Evolutionary conservation across 1,140 invertebrate genomes (phyloP).

Genomic region (Elymnias hypermnestra): DNA sequence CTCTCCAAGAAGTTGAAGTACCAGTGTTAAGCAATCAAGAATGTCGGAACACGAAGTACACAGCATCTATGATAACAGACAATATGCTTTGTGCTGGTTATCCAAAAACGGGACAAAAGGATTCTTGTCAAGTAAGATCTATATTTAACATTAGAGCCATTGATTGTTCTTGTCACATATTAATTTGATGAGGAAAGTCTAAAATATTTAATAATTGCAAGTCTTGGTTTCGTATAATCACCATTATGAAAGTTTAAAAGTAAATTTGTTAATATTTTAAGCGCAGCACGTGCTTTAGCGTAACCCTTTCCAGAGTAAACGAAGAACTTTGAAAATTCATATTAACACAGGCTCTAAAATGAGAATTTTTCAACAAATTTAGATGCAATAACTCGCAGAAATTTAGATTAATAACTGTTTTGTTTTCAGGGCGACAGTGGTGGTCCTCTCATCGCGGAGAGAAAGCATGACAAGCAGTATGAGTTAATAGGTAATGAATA

Average conservation of each 20-base stretch:
- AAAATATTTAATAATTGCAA: too few relatives aligned
- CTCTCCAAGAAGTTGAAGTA: constrained; percentile 88
- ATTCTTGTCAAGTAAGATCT: constrained; percentile 87
- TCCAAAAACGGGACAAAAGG: constrained; percentile 83
- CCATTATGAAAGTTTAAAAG: too few relatives aligned
- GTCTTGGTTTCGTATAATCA: too few relatives aligned
- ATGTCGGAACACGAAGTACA: constrained; percentile 88
- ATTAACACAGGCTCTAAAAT: too few relatives aligned
- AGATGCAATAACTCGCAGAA: too few relatives aligned
- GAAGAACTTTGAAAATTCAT: too few relatives aligned
- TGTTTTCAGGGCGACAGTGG: constrained; percentile 90
- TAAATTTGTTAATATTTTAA: too few relatives aligned
- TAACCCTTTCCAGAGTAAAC: too few relatives aligned
- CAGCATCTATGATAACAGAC: constrained; percentile 86
- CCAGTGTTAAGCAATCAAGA: constrained; percentile 87
- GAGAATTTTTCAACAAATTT: too few relatives aligned
- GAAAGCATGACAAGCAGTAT: constrained; percentile 82
- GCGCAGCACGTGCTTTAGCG: too few relatives aligned
- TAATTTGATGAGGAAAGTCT: too few relatives aligned
- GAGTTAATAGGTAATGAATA: constrained; percentile 83
- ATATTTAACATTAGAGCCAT: not conserved
- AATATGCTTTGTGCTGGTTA: constrained; percentile 93
- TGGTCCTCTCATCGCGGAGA: constrained; percentile 87
- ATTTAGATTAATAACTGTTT: not conserved
- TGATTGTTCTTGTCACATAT: not conserved